Conservation (phyloP, 1,140 invertebrate genomes). For the Dinoponera quadriceps region DNA sequence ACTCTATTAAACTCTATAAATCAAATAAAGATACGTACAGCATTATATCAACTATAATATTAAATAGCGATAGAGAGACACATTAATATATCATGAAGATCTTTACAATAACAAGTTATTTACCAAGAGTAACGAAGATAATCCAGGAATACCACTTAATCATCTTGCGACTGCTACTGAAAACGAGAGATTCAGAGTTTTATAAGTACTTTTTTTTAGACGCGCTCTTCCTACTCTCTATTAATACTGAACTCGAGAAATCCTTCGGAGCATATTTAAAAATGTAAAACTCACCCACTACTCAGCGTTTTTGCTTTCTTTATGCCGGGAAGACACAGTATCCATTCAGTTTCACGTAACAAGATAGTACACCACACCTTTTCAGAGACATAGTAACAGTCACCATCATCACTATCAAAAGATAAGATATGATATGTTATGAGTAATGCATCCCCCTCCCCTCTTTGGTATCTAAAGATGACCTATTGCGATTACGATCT, state of each 20-base stretch:
- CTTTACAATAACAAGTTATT: constrained; percentile 7
- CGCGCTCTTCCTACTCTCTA: not conserved
- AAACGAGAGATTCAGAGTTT: not conserved
- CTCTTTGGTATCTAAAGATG: constrained; percentile 35
- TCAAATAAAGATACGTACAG: constrained; percentile 7
- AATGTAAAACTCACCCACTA: not conserved
- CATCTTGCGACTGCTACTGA: constrained; percentile 8
- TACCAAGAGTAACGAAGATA: constrained; percentile 33
- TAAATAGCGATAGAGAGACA: not conserved
- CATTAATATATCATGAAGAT: not conserved
- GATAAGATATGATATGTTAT: constrained; percentile 80
- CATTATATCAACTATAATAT: not conserved
- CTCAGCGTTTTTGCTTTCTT: not conserved
- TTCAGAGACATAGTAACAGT: constrained; percentile 75
- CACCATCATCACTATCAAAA: constrained; percentile 81
- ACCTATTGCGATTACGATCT: not conserved
- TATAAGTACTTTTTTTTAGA: not conserved
- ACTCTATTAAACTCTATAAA: not conserved
- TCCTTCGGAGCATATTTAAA: not conserved
- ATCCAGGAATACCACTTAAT: constrained; percentile 43
- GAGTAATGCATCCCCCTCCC: constrained; percentile 77
- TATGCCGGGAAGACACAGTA: constrained; percentile 32
- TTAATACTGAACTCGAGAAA: not conserved
- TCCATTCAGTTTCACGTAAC: constrained; percentile 48
- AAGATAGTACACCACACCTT: constrained; percentile 80